phyloP scores from a whole-genome alignment of 2,888 invertebrate genomes.

The Dyspetes luteomarginatus region DNA sequence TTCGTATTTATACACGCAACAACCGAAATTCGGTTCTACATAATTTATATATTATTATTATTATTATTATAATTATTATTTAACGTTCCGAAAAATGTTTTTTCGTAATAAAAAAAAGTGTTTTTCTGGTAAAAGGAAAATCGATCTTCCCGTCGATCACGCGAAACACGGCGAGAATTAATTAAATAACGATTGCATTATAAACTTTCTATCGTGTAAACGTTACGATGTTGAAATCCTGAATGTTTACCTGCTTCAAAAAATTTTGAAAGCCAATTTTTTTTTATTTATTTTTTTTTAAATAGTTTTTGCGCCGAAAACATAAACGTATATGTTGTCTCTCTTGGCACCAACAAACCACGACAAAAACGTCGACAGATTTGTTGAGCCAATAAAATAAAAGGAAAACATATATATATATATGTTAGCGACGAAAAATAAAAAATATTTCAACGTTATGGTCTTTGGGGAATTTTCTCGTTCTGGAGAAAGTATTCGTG shows the following conservation, averaged over 20 bases:
- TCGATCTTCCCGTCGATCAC: conserved; percentile 38
- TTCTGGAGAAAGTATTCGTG: background rate
- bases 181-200: conserved; percentile 39
- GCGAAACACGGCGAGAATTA: conserved; percentile 21
- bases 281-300: conserved; percentile 1
- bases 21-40: conserved; percentile 39
- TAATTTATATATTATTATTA: too few relatives aligned
- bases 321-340: conserved; percentile 28
- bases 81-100: conserved; percentile 19
- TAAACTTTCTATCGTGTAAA: conserved; percentile 46
- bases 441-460: conserved; percentile 28
- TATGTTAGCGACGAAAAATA: conserved; percentile 46
- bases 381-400: conserved; percentile 52
- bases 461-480: background rate
- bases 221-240: conserved; percentile 57
- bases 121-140: conserved; percentile 6
- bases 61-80: conserved; percentile 1
- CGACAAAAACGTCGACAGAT: conserved; percentile 31
- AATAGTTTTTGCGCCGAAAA: conserved; percentile 27
- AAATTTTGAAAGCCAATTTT: conserved; percentile 31
- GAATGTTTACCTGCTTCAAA: conserved; percentile 64
- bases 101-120: conserved; percentile 36
- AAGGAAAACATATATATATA: conserved; percentile 1
- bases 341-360: conserved; percentile 24
- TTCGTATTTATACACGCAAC: conserved; percentile 58